Evolutionary conservation across 1,140 invertebrate genomes (phyloP), one percentile per base, ranked within the genome.

Genomic region (Aphelenchoides avenae): DNA sequence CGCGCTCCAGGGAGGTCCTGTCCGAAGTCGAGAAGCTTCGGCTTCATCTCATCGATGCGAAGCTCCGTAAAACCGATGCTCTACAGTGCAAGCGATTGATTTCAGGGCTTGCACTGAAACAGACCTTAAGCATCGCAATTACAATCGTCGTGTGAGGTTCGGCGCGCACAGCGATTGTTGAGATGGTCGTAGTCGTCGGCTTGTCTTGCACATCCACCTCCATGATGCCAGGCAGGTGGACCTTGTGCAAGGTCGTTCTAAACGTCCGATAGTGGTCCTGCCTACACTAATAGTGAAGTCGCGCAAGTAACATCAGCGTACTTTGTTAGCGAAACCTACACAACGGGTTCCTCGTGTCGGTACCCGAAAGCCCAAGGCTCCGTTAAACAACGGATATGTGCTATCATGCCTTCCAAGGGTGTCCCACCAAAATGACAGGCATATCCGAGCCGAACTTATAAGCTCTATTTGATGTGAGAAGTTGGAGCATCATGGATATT

Each of bases 141-240:
- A 92, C 87, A 69, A 92, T 85, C 75, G 87, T 84, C 7, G 89
- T 87, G 62, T 84, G 50, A 6, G 71, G 83, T 62, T 88, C 88
- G 75, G 88, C 89, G 76, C 89, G 87, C 30, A 92, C 85, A 13
- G 88, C 89, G 65, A 92, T 89, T 15, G 89, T 91, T 76, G 87
- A 89, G 67, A 92, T 87, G 58, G 89, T 90, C 26, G 89, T 91
- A 15, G 87, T 86, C 47, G 79, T 66, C n/a, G 66, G 60, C 51
- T 57, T 53, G 41, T 55, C 54, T n/a, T 49, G 61, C 39, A 7
- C 39, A 22, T 7, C 26, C 39, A 7, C 20, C 7, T 3, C 18
- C 4, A 3, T 24, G 27, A 41, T 41, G 7, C 20, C 7, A 7
- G 20, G 18, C 39, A 41, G 20, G 27, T 18, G 20, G 18, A 26